Evolutionary conservation across 2,797 vertebrate species (phyloP).

Genomic region (Etheostoma nigrum): DNA sequence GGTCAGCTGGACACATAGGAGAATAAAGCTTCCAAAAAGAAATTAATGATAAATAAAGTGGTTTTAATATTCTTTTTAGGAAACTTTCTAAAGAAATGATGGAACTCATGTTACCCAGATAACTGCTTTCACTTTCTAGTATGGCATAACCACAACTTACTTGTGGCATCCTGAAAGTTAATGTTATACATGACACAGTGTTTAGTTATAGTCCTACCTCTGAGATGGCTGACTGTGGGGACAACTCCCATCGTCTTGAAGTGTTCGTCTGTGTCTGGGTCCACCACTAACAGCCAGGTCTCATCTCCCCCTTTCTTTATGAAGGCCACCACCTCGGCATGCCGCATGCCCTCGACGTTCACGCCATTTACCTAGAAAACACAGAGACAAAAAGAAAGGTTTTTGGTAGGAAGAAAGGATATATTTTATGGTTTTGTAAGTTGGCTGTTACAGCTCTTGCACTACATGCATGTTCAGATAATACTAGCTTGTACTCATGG

Average conservation of each 20-base stretch:
- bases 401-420: background rate
- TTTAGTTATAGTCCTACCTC: slow-evolving; percentile 81
- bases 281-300: slow-evolving; percentile 93
- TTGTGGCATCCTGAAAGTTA: background rate
- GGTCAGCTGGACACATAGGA: background rate
- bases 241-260: slow-evolving; percentile 92
- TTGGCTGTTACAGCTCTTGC: background rate
- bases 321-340: slow-evolving; percentile 94
- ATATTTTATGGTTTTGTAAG: background rate
- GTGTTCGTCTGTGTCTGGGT: slow-evolving; percentile 91
- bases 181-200: background rate
- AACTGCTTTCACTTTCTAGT: background rate
- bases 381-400: background rate
- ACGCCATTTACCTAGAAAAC: slow-evolving; percentile 91
- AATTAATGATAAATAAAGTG: background rate
- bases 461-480: too few relatives aligned
- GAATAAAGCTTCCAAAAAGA: background rate
- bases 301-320: slow-evolving; percentile 92
- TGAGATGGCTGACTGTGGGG: slow-evolving; percentile 88
- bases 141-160: background rate
- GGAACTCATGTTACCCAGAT: background rate
- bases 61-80: background rate
- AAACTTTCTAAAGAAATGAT: background rate
- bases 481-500: too few relatives aligned
- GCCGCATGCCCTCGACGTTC: slow-evolving; percentile 94